phyloP scores from a whole-genome alignment of 1,140 invertebrate species.

The Drosophila cardini region DNA sequence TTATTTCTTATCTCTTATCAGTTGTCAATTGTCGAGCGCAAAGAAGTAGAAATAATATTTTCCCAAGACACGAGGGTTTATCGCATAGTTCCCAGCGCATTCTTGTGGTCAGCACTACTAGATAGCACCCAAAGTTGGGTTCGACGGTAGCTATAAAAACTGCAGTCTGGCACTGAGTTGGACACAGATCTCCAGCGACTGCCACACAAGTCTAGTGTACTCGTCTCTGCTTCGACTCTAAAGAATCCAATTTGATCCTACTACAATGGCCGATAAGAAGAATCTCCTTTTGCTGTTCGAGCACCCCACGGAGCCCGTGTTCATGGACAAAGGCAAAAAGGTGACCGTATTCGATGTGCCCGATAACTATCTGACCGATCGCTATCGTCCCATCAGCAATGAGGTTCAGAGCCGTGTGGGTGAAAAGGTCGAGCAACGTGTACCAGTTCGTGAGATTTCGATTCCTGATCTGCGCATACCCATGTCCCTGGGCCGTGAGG shows the following conservation, averaged over 20 bases:
- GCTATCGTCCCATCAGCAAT: constrained; percentile 86
- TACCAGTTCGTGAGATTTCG: constrained; percentile 88
- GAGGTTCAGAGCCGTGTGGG: constrained; percentile 86
- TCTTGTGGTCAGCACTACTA: constrained; percentile 77
- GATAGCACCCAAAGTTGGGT: constrained; percentile 86
- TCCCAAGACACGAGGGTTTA: neutral
- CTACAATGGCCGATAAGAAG: constrained; percentile 82
- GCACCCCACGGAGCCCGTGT: constrained; percentile 90
- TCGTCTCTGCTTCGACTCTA: neutral
- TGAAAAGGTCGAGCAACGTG: constrained; percentile 85
- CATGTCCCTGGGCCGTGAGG: constrained; percentile 88
- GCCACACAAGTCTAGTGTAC: constrained; percentile 12
- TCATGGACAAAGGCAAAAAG: constrained; percentile 88
- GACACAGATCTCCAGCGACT: constrained; percentile 38
- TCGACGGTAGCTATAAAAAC: constrained; percentile 35
- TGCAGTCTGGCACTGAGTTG: neutral
- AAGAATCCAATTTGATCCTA: neutral
- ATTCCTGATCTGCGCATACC: constrained; percentile 89
- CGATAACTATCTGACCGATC: constrained; percentile 87
- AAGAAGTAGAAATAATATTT: neutral
- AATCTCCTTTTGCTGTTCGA: constrained; percentile 89
- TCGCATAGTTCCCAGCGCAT: constrained; percentile 20
- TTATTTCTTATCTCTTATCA: constrained; percentile 35
- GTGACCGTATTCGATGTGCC: constrained; percentile 88
- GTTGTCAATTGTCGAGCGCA: neutral